These are phyloP conservation scores for Diarsia rubi DNA, from an alignment of 2,888 invertebrate genomes.

Conservation along the genomic window DNA sequence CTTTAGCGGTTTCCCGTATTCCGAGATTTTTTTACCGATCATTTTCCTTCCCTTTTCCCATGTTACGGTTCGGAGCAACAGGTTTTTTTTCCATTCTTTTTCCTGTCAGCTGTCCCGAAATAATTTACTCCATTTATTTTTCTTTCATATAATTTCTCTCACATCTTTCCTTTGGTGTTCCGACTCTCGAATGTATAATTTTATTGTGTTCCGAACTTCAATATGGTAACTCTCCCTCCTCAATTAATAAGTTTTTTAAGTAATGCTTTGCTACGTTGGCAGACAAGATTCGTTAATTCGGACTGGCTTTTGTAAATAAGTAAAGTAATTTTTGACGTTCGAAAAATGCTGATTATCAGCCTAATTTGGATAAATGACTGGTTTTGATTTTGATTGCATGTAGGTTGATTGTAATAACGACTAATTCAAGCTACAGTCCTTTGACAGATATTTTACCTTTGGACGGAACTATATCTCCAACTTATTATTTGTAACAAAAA, in stretches of 20 bases:
- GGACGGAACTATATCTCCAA: not conserved
- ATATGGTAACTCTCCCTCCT: not conserved
- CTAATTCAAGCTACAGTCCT: not conserved
- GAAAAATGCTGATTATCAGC: no score
- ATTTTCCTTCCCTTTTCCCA: not conserved
- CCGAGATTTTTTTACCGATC: not conserved
- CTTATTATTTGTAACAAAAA: not conserved
- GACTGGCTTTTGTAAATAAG: no score
- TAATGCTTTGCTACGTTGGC: not conserved
- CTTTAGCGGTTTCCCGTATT: not conserved
- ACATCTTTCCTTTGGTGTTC: not conserved
- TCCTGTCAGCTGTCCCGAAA: not conserved
- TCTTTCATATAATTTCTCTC: not conserved
- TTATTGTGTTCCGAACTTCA: not conserved
- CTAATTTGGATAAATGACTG: no score
- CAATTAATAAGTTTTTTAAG: not conserved
- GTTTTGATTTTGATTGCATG: no score
- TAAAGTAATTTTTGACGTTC: no score
- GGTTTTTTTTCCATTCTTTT: not conserved
- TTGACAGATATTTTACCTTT: not conserved
- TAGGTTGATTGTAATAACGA: not conserved
- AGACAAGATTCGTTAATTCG: not conserved
- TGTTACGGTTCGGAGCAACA: not conserved
- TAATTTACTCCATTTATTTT: not conserved
- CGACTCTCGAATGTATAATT: not conserved